phyloP scores from a whole-genome alignment of 2,888 invertebrate genomes.

The Rhagonycha fulva region DNA sequence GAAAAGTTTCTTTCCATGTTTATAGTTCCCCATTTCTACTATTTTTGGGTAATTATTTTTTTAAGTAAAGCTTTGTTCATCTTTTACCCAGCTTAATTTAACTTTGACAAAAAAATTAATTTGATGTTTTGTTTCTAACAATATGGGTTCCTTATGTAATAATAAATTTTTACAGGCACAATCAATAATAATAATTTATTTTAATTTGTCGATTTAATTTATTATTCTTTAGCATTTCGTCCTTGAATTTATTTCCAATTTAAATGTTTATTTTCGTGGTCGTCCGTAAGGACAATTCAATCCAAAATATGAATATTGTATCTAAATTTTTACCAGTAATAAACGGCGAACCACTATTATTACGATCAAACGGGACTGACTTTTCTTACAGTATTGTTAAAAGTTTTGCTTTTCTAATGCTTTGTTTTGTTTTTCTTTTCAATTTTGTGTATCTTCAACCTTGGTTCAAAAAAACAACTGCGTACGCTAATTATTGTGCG shows the following conservation, averaged over 20 bases:
- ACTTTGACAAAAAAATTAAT: background rate
- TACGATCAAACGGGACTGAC: background rate
- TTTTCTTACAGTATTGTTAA: background rate
- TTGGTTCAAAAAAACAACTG: background rate
- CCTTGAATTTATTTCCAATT: background rate
- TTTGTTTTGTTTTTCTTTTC: no score
- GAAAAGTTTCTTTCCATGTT: no score
- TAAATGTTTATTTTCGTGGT: background rate
- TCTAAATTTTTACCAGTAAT: background rate
- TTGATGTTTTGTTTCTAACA: no score
- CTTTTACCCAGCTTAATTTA: background rate
- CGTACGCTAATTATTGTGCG: background rate
- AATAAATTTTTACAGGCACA: background rate
- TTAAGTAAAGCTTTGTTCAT: no score
- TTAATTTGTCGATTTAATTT: background rate
- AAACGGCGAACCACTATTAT: background rate
- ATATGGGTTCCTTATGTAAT: background rate
- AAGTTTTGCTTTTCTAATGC: no score
- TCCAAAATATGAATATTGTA: background rate
- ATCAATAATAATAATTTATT: background rate
- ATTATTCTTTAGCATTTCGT: background rate
- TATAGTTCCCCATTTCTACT: no score
- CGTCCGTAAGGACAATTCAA: background rate
- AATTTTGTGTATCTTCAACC: no score
- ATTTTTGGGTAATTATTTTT: no score